Percentiles rank a stretch among this genome's conserved stretches.
Evolutionary conservation across 1,140 invertebrate species (phyloP).

Genomic region (Capitella teleta): DNA sequence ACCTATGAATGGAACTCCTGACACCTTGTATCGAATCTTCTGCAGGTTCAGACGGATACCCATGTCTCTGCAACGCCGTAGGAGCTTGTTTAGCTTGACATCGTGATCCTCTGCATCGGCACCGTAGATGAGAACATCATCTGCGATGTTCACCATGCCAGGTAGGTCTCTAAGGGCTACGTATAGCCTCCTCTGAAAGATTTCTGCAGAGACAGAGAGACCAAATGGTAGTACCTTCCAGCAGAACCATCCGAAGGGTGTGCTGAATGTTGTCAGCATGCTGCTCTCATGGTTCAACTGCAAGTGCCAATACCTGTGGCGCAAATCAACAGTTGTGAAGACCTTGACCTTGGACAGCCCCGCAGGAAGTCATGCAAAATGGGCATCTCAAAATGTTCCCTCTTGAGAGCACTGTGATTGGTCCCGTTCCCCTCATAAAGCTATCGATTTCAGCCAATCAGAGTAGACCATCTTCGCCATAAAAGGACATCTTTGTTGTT

Average conservation of each 20-base stretch:
- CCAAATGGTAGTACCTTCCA: conserved; percentile 17
- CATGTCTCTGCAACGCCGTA: conserved; percentile 23
- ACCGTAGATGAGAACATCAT: conserved; percentile 14
- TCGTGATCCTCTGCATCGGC: not conserved
- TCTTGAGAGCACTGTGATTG: too few relatives aligned
- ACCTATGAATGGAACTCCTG: conserved; percentile 4
- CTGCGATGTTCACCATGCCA: conserved; percentile 35
- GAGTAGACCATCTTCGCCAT: too few relatives aligned
- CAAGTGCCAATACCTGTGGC: too few relatives aligned
- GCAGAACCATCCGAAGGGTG: conserved; percentile 16
- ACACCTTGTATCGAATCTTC: conserved; percentile 19
- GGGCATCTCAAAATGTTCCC: too few relatives aligned
- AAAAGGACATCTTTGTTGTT: too few relatives aligned
- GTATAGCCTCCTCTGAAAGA: conserved; percentile 27
- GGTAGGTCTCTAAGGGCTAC: conserved; percentile 26
- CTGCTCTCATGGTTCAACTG: too few relatives aligned
- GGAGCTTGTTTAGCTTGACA: conserved; percentile 16
- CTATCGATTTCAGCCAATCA: too few relatives aligned
- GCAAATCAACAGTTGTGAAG: too few relatives aligned
- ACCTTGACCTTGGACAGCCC: too few relatives aligned
- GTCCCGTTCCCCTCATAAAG: too few relatives aligned
- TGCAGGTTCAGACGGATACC: conserved; percentile 33
- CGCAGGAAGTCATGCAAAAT: too few relatives aligned
- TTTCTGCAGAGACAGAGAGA: conserved; percentile 15
- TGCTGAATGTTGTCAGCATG: conserved; percentile 18